Percentiles rank a stretch among this genome's conserved stretches.
Evolutionary conservation across 2,113 vertebrate genomes (phyloP).

Genomic region (Limanda limanda): DNA sequence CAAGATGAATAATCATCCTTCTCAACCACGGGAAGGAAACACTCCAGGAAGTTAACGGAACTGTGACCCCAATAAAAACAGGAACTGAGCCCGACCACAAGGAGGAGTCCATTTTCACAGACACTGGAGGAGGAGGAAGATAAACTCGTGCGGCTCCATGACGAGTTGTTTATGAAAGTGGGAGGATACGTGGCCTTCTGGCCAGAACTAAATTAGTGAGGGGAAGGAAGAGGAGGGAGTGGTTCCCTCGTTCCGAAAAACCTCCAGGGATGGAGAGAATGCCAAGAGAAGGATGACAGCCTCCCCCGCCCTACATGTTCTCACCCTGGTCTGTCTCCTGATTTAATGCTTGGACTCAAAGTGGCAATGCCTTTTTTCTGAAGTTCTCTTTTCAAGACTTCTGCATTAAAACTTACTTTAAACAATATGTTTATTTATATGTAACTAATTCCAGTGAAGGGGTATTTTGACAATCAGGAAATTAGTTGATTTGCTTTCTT

Average conservation of each 20-base stretch:
- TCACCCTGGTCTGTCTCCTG: constrained; percentile 7
- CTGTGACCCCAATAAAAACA: constrained; percentile 41
- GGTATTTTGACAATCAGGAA: background rate
- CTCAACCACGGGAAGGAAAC: constrained; percentile 8
- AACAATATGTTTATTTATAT: background rate
- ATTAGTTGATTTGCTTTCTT: background rate
- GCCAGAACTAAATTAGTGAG: constrained; percentile 61
- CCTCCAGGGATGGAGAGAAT: constrained; percentile 68
- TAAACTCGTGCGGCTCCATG: constrained; percentile 29
- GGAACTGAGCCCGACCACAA: constrained; percentile 38
- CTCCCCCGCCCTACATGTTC: constrained; percentile 31
- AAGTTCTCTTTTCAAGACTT: constrained; percentile 6
- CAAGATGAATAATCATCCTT: background rate
- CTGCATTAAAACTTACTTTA: background rate
- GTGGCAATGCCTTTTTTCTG: background rate
- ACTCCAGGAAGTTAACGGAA: background rate
- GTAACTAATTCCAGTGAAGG: background rate
- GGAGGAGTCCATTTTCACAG: background rate
- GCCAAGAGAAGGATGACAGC: constrained; percentile 43
- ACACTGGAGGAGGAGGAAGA: constrained; percentile 41
- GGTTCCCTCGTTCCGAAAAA: constrained; percentile 55
- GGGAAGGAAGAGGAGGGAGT: constrained; percentile 79
- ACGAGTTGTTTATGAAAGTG: constrained; percentile 59
- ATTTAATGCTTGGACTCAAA: constrained; percentile 22
- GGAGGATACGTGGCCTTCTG: constrained; percentile 64